phyloP scores from a whole-genome alignment of 2,113 vertebrate species.

The Thoracochromis brauschi region DNA sequence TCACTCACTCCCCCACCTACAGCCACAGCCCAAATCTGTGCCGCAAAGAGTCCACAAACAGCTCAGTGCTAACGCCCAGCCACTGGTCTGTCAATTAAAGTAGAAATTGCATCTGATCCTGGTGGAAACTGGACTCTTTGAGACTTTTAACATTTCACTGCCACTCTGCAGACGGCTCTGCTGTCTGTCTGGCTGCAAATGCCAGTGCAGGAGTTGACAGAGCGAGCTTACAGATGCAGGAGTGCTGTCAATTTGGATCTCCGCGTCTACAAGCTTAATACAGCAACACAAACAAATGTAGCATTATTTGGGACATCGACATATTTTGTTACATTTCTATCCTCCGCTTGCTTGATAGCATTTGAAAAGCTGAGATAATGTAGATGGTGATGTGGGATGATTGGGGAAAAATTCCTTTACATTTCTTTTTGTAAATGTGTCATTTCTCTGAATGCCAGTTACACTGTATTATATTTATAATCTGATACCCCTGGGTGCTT shows the following conservation, averaged over 20 bases:
- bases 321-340: constrained; percentile 36
- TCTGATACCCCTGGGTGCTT: constrained; percentile 15
- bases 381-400: constrained; percentile 30
- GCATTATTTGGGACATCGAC: background rate
- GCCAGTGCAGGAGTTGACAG: background rate
- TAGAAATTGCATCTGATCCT: background rate
- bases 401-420: constrained; percentile 44
- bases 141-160: constrained; percentile 42
- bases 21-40: constrained; percentile 46
- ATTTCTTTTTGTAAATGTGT: constrained; percentile 45
- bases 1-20: constrained; percentile 61
- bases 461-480: constrained; percentile 61
- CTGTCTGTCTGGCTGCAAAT: background rate
- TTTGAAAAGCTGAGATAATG: constrained; percentile 12
- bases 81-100: constrained; percentile 62
- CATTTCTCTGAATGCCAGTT: constrained; percentile 4
- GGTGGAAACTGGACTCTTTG: constrained; percentile 26
- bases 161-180: background rate
- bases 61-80: constrained; percentile 36
- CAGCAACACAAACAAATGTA: constrained; percentile 31
- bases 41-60: constrained; percentile 47
- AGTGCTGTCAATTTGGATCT: background rate
- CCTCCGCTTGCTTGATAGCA: constrained; percentile 23
- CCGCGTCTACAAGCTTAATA: background rate
- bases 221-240: constrained; percentile 1